Evolutionary conservation across 2,888 invertebrate species (phyloP).

Genomic region (Capitulum mitella): DNA sequence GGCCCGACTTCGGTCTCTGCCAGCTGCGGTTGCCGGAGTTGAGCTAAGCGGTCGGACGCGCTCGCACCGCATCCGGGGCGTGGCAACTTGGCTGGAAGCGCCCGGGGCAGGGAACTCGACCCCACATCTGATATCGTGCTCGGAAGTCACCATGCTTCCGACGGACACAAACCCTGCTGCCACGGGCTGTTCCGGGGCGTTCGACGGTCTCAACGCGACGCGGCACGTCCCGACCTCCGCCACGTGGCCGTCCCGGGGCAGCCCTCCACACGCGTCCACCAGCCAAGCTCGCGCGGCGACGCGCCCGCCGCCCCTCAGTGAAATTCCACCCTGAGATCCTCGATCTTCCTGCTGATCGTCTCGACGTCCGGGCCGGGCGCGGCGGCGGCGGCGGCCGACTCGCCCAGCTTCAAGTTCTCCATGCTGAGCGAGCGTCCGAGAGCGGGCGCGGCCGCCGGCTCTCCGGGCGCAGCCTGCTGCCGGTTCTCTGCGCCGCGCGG

Average conservation of each 20-base stretch:
- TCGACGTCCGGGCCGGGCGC: not conserved
- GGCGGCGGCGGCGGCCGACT: not conserved
- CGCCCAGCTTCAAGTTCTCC: constrained; percentile 16
- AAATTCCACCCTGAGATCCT: not conserved
- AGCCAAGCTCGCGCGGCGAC: not conserved
- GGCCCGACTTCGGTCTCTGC: too few relatives aligned
- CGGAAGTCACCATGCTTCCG: too few relatives aligned
- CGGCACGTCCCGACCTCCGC: too few relatives aligned
- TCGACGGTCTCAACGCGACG: too few relatives aligned
- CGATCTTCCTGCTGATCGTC: not conserved
- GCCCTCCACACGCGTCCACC: not conserved
- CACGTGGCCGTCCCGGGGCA: not conserved
- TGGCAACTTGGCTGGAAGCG: too few relatives aligned
- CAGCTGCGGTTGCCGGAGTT: too few relatives aligned
- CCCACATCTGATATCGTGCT: too few relatives aligned
- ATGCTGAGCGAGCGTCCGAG: constrained; percentile 14
- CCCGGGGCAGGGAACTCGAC: too few relatives aligned
- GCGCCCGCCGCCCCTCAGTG: not conserved
- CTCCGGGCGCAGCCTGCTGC: not conserved
- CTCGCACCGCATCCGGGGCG: too few relatives aligned
- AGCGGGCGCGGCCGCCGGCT: not conserved
- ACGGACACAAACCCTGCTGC: too few relatives aligned
- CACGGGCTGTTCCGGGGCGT: too few relatives aligned
- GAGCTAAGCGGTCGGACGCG: too few relatives aligned
- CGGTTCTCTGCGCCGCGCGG: not conserved